Percentiles rank a stretch among this genome's conserved stretches.
Conservation (phyloP, 2,888 invertebrate genomes). For the Limnephilus marmoratus region DNA sequence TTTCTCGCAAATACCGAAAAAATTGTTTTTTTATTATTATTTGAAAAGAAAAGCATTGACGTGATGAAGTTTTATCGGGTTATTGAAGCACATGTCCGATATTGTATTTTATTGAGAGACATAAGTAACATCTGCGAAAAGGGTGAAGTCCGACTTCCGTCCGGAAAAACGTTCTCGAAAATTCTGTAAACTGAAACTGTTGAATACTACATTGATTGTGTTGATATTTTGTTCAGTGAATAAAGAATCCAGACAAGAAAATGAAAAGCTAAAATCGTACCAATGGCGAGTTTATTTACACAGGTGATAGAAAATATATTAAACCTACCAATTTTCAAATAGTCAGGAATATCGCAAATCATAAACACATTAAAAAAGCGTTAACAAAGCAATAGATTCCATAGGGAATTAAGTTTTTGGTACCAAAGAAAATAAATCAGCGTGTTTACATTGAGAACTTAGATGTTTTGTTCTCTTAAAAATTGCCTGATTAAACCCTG, state of each 20-base stretch:
- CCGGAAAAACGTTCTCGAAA: neutral
- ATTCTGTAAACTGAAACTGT: conserved; percentile 15
- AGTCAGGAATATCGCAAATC: neutral
- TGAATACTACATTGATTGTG: conserved; percentile 28
- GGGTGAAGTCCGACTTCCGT: conserved; percentile 14
- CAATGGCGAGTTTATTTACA: neutral
- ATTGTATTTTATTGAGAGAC: conserved; percentile 33
- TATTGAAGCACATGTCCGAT: conserved; percentile 24
- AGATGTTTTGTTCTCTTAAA: neutral
- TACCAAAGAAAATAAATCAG: neutral
- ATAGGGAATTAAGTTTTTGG: neutral
- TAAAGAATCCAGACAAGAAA: neutral
- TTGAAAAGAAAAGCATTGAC: conserved; percentile 21
- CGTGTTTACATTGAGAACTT: neutral
- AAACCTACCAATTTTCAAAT: too few species aligned
- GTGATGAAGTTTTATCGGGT: conserved; percentile 43
- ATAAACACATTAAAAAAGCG: neutral
- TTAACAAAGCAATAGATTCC: too few species aligned
- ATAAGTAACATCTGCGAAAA: conserved; percentile 13
- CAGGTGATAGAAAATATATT: neutral
- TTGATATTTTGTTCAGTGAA: neutral
- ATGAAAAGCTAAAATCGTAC: neutral
- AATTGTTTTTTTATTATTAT: conserved; percentile 38
- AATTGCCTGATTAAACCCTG: neutral
- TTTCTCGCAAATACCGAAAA: conserved; percentile 2